Evolutionary conservation across 2,797 vertebrate genomes (phyloP), one percentile per base, ranked within the genome.

Genomic region (Rhyacichthys aspro): DNA sequence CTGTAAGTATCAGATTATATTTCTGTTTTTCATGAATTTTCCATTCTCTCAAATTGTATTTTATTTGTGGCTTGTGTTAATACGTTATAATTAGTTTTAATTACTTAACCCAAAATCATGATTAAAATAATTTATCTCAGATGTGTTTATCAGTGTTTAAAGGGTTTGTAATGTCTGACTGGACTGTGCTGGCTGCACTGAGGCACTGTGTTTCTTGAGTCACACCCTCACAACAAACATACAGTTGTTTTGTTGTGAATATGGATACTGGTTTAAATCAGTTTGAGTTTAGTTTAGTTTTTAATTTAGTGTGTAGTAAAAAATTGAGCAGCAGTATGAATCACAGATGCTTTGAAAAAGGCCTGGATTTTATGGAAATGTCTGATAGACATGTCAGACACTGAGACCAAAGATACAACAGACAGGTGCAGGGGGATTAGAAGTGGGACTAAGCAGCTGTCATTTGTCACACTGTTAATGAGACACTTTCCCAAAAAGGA

Each of bases 371-470:
- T 33, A 12, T 1, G 36, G 9, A 55, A 41, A 9, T n/a, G 12
- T 14, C 14, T n/a, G 16, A 43, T 43, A 59, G 57, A 38, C 1
- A n/a, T 43, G 58, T 67, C 50, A 67, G 18, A 55, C 55, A 42
- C n/a, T 18, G 38, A 34, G 63, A 57, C 60, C 16, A 55, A 34
- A 47, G 11, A 65, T 59, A 50, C 42, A 59, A 49, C 12, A 59
- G 72, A 78, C 77, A 83, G 74, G 53, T 82, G 78, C 66, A 15
- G 8, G 41, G 14, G 43, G 46, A 67, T 64, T 16, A 60, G 19
- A 6, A 15, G 28, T 18, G 50, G 44, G 18, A 67, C 55, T 52
- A 45, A 16, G 38, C 80, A 79, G 76, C 75, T 82, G 78, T 70
- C 43, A 48, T 49, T 43, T 33, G 46, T 65, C 58, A 53, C 55